phyloP scores from a whole-genome alignment of 2,113 vertebrate species.

The Pachypanchax playfairii region DNA sequence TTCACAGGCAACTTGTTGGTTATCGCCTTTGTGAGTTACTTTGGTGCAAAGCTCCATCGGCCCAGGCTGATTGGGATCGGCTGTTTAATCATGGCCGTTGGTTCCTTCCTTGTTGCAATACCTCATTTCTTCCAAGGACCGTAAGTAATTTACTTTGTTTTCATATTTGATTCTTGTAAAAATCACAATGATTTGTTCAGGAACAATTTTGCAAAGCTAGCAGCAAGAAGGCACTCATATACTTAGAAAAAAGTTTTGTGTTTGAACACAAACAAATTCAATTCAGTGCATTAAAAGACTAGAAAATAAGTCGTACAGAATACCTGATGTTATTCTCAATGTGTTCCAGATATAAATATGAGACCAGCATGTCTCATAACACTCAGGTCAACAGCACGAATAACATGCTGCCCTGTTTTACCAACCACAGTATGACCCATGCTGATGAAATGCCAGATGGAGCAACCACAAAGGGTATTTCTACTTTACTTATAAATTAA shows the following conservation, averaged over 20 bases:
- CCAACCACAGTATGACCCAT: conserved; percentile 50
- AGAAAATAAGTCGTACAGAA: neutral
- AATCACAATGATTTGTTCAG: no score
- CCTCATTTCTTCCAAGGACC: conserved; percentile 93
- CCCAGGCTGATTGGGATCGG: conserved; percentile 90
- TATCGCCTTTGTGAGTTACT: conserved; percentile 94
- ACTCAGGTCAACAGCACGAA: conserved; percentile 58
- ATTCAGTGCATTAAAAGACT: no score
- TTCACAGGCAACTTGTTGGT: conserved; percentile 89
- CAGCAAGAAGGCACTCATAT: no score
- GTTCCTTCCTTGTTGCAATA: conserved; percentile 83
- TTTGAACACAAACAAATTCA: no score
- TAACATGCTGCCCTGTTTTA: conserved; percentile 66
- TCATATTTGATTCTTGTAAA: no score
- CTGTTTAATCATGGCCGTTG: conserved; percentile 89
- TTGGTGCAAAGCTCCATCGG: conserved; percentile 92
- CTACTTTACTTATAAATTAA: no score
- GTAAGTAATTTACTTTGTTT: conserved; percentile 78
- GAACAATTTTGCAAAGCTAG: neutral
- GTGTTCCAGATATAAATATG: conserved; percentile 78
- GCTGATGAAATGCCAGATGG: conserved; percentile 2
- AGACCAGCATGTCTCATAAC: conserved; percentile 74
- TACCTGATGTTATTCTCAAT: neutral
- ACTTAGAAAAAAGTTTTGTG: no score
- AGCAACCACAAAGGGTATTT: conserved; percentile 55